Conservation (phyloP, 2,888 invertebrate genomes). For the Baccha elongata region DNA sequence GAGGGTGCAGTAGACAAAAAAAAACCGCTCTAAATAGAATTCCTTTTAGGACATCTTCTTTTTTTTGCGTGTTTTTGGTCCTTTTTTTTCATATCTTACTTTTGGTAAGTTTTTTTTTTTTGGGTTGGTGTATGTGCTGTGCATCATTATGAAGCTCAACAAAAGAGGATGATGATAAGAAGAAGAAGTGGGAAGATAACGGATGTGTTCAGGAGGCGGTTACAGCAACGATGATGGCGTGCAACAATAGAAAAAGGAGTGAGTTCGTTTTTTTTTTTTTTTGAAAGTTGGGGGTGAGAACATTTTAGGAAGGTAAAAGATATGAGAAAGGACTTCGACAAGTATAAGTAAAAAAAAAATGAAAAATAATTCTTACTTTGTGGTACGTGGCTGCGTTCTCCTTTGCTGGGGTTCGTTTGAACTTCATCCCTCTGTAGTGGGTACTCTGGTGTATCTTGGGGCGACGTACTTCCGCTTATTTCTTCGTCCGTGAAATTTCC, state of each 20-base stretch:
- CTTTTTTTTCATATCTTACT: slow-evolving; percentile 2
- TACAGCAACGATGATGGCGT: slow-evolving; percentile 40
- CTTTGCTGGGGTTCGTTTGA: slow-evolving; percentile 84
- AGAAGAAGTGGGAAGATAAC: slow-evolving; percentile 54
- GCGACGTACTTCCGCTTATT: slow-evolving; percentile 80
- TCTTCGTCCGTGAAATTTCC: slow-evolving; percentile 87
- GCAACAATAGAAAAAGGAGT: slow-evolving; percentile 63
- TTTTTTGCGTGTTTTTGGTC: slow-evolving; percentile 14
- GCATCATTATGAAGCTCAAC: slow-evolving; percentile 68
- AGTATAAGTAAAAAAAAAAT: slow-evolving; percentile 20
- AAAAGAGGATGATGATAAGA: slow-evolving; percentile 57
- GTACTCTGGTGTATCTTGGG: slow-evolving; percentile 85
- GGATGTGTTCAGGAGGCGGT: slow-evolving; percentile 44
- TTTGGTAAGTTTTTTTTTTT: slow-evolving; percentile 10
- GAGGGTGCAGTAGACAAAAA: slow-evolving; percentile 42
- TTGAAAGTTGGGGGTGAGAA: neutral
- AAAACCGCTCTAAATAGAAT: slow-evolving; percentile 61
- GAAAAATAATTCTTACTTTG: slow-evolving; percentile 78
- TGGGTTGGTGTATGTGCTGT: slow-evolving; percentile 55
- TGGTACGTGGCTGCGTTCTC: slow-evolving; percentile 83
- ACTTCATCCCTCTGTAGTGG: slow-evolving; percentile 88
- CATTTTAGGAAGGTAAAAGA: slow-evolving; percentile 10
- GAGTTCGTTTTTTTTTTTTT: slow-evolving; percentile 22
- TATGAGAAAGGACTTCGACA: slow-evolving; percentile 55
- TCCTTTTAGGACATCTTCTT: slow-evolving; percentile 65